Base-by-base conservation (phyloP, 2,888 invertebrate genomes). In the Cephus pygmeus region DNA sequence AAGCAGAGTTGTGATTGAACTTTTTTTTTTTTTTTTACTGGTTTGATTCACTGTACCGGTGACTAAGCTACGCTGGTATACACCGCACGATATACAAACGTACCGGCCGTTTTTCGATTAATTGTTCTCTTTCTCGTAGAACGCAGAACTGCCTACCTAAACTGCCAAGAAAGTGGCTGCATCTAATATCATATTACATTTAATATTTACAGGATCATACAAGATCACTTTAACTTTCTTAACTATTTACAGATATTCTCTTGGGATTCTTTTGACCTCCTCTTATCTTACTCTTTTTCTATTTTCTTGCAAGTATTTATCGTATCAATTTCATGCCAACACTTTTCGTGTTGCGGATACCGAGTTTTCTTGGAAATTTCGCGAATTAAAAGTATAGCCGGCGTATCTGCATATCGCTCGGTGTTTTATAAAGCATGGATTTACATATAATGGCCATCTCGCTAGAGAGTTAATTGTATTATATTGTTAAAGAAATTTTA, bases 401-500 rank as follows among this genome's bases (percentile, higher is more conserved):
- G 79, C 85, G 83, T 85, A 85, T 85, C 77, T 83, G 83, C 74
- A 82, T 75, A 79, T 75, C 77, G 75, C 74, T 68, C 34, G 71
- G 76, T 78, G 78, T 75, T 34, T 75, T 36, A 78, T 74, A 33
- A 78, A 78, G 73, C 56, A 88, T 88, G 88, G 88, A 88, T 88
- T 88, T 88, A 88, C 88, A 88, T 81, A 82, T 85, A 87, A 84
- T 76, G 82, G 81, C 82, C 56, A 69, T 71, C 35, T 76, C 40
- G 69, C 15, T 31, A 73, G 77, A 69, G 69, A 56, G 56, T 56
- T 56, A 23, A 56, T 23, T 15, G 56, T 56, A 56, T 56, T 2
- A 9, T 56, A 73, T 31, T 79, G 74, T 76, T 69, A 75, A 77
- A 77, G 73, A 79, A 79, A 78, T 77, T 80, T 79, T 75, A 76